Percentiles rank a stretch among this genome's conserved stretches.
phyloP scores from a whole-genome alignment of 1,140 invertebrate species.

The Heterodera schachtii region DNA sequence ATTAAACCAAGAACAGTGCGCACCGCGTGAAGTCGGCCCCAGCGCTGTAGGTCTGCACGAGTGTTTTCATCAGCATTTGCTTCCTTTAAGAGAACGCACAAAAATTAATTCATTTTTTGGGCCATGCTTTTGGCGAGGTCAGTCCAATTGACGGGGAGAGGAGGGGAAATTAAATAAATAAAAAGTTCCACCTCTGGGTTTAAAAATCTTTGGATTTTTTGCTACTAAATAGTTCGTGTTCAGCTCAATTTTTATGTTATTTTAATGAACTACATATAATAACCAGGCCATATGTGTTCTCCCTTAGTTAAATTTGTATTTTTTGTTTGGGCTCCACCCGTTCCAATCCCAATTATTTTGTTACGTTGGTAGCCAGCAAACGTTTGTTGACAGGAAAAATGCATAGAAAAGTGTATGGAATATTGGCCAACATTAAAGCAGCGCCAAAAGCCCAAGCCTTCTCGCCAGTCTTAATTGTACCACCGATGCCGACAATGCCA shows the following conservation, averaged over 20 bases:
- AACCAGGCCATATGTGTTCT: no score
- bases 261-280: no score
- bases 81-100: background rate
- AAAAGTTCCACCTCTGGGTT: no score
- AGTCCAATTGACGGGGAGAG: no score
- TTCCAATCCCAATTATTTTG: no score
- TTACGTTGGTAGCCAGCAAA: background rate
- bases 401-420: conserved; percentile 1
- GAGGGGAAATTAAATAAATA: no score
- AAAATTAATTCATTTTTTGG: background rate
- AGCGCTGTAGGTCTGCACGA: background rate
- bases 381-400: background rate
- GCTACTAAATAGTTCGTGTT: no score
- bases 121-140: no score
- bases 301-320: no score
- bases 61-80: background rate
- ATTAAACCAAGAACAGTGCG: background rate
- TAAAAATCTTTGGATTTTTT: no score
- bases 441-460: conserved; percentile 15
- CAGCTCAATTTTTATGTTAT: no score
- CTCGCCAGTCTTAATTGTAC: background rate
- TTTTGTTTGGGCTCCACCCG: no score
- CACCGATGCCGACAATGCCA: background rate
- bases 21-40: background rate
- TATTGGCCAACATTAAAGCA: conserved; percentile 15